Conservation (phyloP, 2,888 invertebrate species). For the Endotricha flammealis region DNA sequence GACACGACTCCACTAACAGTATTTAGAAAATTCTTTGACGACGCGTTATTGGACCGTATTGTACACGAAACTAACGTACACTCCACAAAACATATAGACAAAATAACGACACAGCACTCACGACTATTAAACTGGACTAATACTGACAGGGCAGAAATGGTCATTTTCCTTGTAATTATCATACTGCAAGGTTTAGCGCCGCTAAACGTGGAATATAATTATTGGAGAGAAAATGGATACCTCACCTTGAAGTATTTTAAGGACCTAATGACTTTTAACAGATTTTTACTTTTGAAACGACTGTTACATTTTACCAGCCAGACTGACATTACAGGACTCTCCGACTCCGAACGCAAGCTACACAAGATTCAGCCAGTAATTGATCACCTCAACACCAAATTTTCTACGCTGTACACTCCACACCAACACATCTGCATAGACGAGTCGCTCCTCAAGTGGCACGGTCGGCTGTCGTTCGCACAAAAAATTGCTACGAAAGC, state of each 20-base stretch:
- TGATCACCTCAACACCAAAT: neutral
- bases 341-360: neutral
- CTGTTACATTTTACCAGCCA: neutral
- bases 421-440: neutral
- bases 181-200: no score
- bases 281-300: neutral
- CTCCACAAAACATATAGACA: no score
- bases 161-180: no score
- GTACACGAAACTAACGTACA: no score
- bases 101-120: no score
- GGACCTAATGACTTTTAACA: neutral
- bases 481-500: slow-evolving; percentile 1
- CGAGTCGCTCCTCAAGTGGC: neutral
- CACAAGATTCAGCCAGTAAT: neutral
- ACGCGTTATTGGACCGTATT: no score
- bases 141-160: no score
- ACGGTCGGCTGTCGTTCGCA: neutral
- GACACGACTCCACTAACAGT: no score
- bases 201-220: neutral
- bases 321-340: neutral
- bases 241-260: neutral
- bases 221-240: neutral
- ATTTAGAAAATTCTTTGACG: no score
- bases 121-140: no score
- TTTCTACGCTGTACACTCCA: neutral